Base-by-base conservation (phyloP, 2,888 invertebrate genomes). In the Cabera pusaria region DNA sequence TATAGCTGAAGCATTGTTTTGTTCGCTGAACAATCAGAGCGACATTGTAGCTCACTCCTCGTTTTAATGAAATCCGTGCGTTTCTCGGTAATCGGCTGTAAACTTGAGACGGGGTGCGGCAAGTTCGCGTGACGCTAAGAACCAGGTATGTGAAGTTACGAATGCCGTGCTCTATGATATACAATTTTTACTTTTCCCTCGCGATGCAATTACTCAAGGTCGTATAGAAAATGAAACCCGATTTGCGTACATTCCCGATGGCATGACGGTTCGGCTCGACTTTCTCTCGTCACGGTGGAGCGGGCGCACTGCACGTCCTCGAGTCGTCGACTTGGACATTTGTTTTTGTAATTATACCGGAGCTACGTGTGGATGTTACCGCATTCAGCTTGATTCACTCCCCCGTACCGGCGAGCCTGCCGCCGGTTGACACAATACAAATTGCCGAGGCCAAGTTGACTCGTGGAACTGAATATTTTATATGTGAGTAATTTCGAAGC, bases 201-300 rank as follows among this genome's bases (percentile, higher is more conserved):
- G 46, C 48, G 49, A 54, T 53, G 45, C 52, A 54, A 59, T 62
- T 58, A 58, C 56, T 56, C 62, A 64, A 58, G 57, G 58, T 60
- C 60, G 54, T 54, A 64, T 72, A 68, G 79, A 80, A 79, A 80
- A 64, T 56, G 77, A 77, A 76, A 78, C 62, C 65, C 58, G 58
- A 71, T 76, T 72, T 64, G 60, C 67, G 62, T 70, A 64, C 63
- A 66, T 70, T 68, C 68, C 67, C 58, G 59, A 63, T 64, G 56
- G 49, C 53, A 60, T 62, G 59, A 46, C 54, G 47, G 45, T 53
- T 49, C 29, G 38, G 28, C 23, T 38, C 43, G 57, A 81, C 81
- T 85, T 83, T 85, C 85, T 72, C 81, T 59, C 60, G 69, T 75
- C 75, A 77, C 56, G 82, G 59, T 58, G 65, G 68, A 69, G 51